A percentile compares a stretch with the other conserved stretches of the same genome.
Conservation (phyloP, 2,113 vertebrate species). For the Mesoclemmys tuberculata region DNA sequence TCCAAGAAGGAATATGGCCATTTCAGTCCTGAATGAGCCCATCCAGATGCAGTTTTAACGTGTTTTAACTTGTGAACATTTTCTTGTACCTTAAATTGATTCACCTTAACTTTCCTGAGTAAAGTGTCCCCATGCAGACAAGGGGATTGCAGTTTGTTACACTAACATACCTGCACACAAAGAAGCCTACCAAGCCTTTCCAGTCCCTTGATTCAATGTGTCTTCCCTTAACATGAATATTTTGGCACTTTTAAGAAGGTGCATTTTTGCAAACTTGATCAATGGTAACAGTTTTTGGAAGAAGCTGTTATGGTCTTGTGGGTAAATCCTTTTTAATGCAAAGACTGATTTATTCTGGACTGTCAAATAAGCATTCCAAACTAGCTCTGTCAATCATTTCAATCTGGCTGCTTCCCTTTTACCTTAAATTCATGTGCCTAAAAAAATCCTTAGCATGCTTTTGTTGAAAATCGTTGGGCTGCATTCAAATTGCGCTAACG, state of each 20-base stretch:
- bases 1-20: background rate
- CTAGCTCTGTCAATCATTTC: background rate
- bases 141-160: background rate
- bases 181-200: background rate
- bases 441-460: background rate
- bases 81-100: background rate
- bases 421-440: background rate
- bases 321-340: constrained; percentile 18
- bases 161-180: rapidly evolving
- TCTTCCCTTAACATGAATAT: background rate
- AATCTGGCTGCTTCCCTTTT: background rate
- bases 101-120: background rate
- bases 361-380: background rate
- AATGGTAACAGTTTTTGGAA: constrained; percentile 29
- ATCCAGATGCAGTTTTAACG: background rate
- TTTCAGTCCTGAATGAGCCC: background rate
- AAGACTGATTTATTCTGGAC: background rate
- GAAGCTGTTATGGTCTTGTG: background rate
- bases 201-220: background rate
- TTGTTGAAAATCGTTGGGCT: background rate
- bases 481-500: background rate
- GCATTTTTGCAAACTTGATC: background rate
- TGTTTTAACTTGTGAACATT: background rate
- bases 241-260: background rate
- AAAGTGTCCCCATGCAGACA: background rate